Evolutionary conservation across 2,113 vertebrate species (phyloP), one percentile per base, ranked within the genome.

Genomic region (Oncorhynchus kisutch): DNA sequence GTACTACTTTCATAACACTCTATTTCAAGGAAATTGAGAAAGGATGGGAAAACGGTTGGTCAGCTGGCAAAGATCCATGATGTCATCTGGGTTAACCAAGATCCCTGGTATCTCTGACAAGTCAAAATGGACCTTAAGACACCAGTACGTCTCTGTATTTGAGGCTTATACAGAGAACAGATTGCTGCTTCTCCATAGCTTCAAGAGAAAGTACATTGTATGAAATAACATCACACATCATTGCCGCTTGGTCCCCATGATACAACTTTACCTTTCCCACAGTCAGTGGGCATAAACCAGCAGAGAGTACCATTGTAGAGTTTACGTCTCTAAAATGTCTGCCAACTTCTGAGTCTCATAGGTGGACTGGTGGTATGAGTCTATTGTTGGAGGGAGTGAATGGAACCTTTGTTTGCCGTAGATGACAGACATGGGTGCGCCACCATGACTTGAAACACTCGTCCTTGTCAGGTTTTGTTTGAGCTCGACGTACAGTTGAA

Each of bases 381-480:
- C 81, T 82, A 27, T 83, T 88, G 85, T 86, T 84, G 68, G 72
- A 54, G 54, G 74, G 76, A 73, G 80, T 18, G 74, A 73, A 84
- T 74, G 78, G 29, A 67, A 72, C 70, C 85, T 85, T 87, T 90
- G 86, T 89, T 88, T 73, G 74, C 68, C 70, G 78, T 22, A 82
- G 85, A 86, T 81, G 64, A 83, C 75, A 83, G 75, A 76, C 27
- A 67, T 78, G 78, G 80, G 72, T 80, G 80, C 34, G 51, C 79
- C 82, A 76, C 81, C 80, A 45, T 45, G 39, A 84, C 80, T 87
- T 78, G 75, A 85, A 87, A 68, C 67, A 64, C 78, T 84, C 77
- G 80, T 83, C 76, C 82, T 83, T 14, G 83, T 88, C 84, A 86
- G 81, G 84, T 88, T 88, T 86, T 88, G 83, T 74, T 73, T 88